Base-by-base conservation (phyloP, 1,140 invertebrate genomes). In the Daktulosphaira vitifoliae region DNA sequence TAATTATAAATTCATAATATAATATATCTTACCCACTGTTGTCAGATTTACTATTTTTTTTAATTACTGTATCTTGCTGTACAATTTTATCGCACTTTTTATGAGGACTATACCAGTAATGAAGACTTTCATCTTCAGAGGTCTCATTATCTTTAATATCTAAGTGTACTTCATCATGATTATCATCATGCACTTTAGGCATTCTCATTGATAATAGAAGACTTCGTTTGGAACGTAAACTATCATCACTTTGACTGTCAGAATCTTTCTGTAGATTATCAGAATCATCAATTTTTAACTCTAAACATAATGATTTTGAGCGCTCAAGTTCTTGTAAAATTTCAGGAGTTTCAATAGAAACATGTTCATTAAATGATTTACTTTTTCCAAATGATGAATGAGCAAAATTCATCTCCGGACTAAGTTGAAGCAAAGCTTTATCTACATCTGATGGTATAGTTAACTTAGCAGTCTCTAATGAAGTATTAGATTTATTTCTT, bases 191-290 rank as follows among this genome's bases (percentile, higher is more conserved):
- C 9, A 62, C 56, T 48, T 62, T 62, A 29, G 56, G 56, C 56
- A 62, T 62, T 62, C 56, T 46, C 56, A 62, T 62, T 11, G 56
- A 62, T 33, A 62, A 62, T 6, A 62, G 46, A 46, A 62, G 56
- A n/a, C 42, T 62, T 33, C 56, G 16, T 18, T 62, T 62, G 18
- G 56, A 62, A 22, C 56, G 56, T 33, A 62, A 6, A 44, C 39
- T 62, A 46, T 62, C 56, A 62, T 62, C 56, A 48, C 56, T 62
- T 62, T 48, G 56, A n/a, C 56, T 62, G n/a, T 62, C 56, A 20
- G 56, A 62, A 62, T 62, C 56, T 62, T 42, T 62, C 16, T 62
- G 56, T 3, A 46, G 56, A 46, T 62, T 62, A 15, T 62, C 56
- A 13, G 42, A 48, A 26, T 15, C 7, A 29, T 62, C 25, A 29